Base-by-base conservation (phyloP, 2,888 invertebrate genomes). In the Synanthedon vespiformis region DNA sequence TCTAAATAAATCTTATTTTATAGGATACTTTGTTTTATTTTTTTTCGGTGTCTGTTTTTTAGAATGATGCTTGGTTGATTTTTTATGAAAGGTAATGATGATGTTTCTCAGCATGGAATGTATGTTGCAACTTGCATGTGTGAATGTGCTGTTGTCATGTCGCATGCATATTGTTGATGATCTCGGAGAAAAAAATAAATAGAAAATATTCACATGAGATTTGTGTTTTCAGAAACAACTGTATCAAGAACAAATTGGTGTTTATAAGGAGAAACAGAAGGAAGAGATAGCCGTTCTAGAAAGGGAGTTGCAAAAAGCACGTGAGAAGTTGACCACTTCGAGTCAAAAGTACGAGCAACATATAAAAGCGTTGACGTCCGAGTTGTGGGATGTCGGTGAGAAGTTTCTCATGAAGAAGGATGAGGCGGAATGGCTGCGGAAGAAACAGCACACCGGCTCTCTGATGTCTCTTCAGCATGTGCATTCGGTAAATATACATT, bases 341-440 rank as follows among this genome's bases (percentile, higher is more conserved):
- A 77, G 78, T 55, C 62, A 65, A 40, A 74, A 70, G 3, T 87
- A 82, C 59, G 84, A 80, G 69, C 72, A 72, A 55, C 88, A 78
- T 62, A 87, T 81, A 22, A 67, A 72, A 14, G 64, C 79, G 61
- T 64, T 91, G 51, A 90, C 89, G 8, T 80, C 87, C 1, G 90
- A 91, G 62, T 72, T 90, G 55, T 91, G 91, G 91, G 83, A 76
- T 41, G 87, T 91, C 0, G 89, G 90, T 0, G 91, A 91, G 68
- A 90, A 89, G 67, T 85, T 89, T 56, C 69, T 91, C 1, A 77
- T 85, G 57, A 86, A 89, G 65, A 88, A 88, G 51, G 89, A 90
- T 55, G 89, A 90, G 58, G 89, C 89, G 1, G 86, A 90, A 53
- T 87, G 84, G 71, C 67, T 88, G 51, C 62, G 81, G 16, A 76